phyloP scores from a whole-genome alignment of 1,140 invertebrate genomes.

The Bombus turneri region DNA sequence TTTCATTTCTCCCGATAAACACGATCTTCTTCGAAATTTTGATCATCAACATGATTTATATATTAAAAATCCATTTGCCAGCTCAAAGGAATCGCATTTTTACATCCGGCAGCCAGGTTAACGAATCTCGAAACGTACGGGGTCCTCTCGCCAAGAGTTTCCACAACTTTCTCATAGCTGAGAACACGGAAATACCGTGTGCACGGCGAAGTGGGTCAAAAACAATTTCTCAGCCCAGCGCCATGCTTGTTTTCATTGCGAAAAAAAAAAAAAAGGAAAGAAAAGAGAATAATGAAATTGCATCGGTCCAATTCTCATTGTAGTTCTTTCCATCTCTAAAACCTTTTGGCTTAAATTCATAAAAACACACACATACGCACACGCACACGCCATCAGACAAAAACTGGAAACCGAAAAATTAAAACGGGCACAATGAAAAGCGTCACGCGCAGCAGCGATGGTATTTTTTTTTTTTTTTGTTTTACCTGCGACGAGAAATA shows the following conservation, averaged over 20 bases:
- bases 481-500: too few species aligned
- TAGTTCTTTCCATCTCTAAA: not conserved
- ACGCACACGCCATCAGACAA: too few species aligned
- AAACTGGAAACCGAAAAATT: not conserved
- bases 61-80: not conserved
- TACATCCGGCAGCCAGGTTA: not conserved
- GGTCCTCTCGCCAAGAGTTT: not conserved
- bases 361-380: too few species aligned
- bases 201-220: not conserved
- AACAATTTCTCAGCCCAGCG: slow-evolving; percentile 14
- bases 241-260: not conserved
- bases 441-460: too few species aligned
- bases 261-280: not conserved
- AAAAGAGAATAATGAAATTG: slow-evolving; percentile 9
- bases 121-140: not conserved
- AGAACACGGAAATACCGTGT: not conserved
- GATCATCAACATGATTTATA: not conserved
- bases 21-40: not conserved
- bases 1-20: too few species aligned
- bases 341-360: not conserved
- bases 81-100: not conserved
- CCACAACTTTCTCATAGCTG: not conserved
- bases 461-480: too few species aligned
- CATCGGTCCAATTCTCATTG: not conserved
- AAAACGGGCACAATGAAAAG: not conserved